Base-by-base conservation (phyloP, 2,797 vertebrate species). In the Sebastes taczanowskii region DNA sequence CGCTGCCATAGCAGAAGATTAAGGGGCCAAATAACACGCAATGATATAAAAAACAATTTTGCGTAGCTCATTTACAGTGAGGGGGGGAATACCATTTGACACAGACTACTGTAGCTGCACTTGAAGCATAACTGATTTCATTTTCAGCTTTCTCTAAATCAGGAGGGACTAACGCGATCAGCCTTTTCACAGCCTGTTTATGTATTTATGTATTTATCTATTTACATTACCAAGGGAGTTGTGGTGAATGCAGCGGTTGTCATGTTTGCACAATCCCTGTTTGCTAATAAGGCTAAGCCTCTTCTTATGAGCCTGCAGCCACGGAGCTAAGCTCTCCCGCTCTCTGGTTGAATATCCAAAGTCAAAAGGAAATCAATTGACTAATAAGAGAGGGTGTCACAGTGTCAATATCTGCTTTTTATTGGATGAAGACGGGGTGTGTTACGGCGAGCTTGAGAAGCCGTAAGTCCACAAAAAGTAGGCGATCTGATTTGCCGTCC, bases 201-300 rank as follows among this genome's bases (percentile, higher is more conserved):
- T 92, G 91, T 91, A 91, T 91, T 92, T 92, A 92, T 94, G 89
- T 92, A 92, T 94, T 94, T 93, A 93, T 94, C 92, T 94, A 93
- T 95, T 95, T 94, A 94, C 92, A 84, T 70, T 84, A 83, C 91
- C 89, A 25, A 76, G 90, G 90, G 92, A 93, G 85, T 80, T 75
- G 83, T 86, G 85, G 71, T 78, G 69, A 86, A 82, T 85, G 89
- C 25, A 2, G 73, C 6, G 75, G 80, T 87, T 92, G 89, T 90
- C 93, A 85, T 94, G 92, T 93, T 93, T 89, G 88, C 78, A 22
- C 84, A 88, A 91, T 88, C 84, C 82, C 62, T 4, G 14, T 85
- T 84, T 77, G 84, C 89, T 94, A 94, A 94, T 95, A 93, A 91
- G 90, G 86, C 88, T 93, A 91, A 93, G 93, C 92, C 81, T 77